Evolutionary conservation across 2,113 vertebrate genomes (phyloP).

Genomic region (Calidris pugnax): DNA sequence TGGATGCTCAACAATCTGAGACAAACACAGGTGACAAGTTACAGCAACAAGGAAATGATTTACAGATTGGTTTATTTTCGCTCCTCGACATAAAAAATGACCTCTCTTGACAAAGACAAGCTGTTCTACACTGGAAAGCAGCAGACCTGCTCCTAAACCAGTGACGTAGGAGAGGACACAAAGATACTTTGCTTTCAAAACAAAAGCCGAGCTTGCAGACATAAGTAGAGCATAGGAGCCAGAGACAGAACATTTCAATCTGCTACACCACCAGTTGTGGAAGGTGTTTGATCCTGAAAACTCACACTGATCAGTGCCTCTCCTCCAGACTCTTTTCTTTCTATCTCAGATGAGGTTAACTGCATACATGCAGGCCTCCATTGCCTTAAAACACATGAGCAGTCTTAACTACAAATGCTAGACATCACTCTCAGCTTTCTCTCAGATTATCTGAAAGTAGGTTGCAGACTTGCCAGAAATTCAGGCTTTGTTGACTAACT

Average conservation of each 20-base stretch:
- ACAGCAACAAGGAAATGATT: not conserved
- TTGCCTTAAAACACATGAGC: not conserved
- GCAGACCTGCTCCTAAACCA: not conserved
- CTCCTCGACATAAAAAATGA: not conserved
- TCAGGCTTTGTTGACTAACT: not conserved
- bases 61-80: not conserved
- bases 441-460: not conserved
- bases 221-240: not conserved
- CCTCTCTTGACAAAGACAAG: not conserved
- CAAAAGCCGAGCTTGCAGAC: not conserved
- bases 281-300: not conserved
- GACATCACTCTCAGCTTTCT: not conserved
- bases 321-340: not conserved
- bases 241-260: not conserved
- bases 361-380: not conserved
- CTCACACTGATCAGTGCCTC: not conserved
- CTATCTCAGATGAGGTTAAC: not conserved
- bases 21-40: not conserved
- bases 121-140: not conserved
- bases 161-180: not conserved
- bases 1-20: not conserved
- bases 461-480: not conserved
- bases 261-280: not conserved
- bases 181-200: not conserved
- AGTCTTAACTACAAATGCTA: not conserved